Percentiles rank a stretch among this genome's conserved stretches.
phyloP scores from a whole-genome alignment of 2,888 invertebrate species.

The Ellobium chinense region DNA sequence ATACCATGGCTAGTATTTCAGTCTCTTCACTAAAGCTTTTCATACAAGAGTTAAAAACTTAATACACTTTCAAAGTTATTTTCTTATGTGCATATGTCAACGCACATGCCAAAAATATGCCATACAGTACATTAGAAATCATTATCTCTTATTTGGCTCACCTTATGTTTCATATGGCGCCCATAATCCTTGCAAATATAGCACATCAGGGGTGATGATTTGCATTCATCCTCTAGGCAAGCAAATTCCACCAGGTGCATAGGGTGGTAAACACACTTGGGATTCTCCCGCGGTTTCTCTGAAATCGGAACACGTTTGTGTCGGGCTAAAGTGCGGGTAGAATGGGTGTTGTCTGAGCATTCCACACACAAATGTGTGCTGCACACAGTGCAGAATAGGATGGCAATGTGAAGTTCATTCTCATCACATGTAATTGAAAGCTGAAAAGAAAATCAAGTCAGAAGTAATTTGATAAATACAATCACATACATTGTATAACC shows the following conservation, averaged over 20 bases:
- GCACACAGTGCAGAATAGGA: slow-evolving; percentile 82
- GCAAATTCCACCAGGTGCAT: slow-evolving; percentile 82
- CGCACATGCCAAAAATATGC: too few relatives aligned
- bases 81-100: too few relatives aligned
- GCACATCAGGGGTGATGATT: slow-evolving; percentile 82
- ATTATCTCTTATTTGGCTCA: too few relatives aligned
- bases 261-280: slow-evolving; percentile 81
- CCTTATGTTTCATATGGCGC: slow-evolving; percentile 82
- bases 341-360: slow-evolving; percentile 81
- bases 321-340: slow-evolving; percentile 81
- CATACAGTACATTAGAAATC: too few relatives aligned
- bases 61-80: too few relatives aligned
- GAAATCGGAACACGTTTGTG: slow-evolving; percentile 82
- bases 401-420: slow-evolving; percentile 81
- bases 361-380: slow-evolving; percentile 82
- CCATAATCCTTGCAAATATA: slow-evolving; percentile 83
- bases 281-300: slow-evolving; percentile 82
- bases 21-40: too few relatives aligned
- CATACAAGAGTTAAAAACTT: too few relatives aligned
- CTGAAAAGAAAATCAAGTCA: slow-evolving; percentile 73
- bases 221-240: slow-evolving; percentile 82
- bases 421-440: slow-evolving; percentile 81
- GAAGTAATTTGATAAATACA: too few relatives aligned
- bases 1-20: too few relatives aligned
- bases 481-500: too few relatives aligned